Evolutionary conservation across 2,888 invertebrate species (phyloP), one percentile per base, ranked within the genome.

Genomic region (Cryptus viduatorius): DNA sequence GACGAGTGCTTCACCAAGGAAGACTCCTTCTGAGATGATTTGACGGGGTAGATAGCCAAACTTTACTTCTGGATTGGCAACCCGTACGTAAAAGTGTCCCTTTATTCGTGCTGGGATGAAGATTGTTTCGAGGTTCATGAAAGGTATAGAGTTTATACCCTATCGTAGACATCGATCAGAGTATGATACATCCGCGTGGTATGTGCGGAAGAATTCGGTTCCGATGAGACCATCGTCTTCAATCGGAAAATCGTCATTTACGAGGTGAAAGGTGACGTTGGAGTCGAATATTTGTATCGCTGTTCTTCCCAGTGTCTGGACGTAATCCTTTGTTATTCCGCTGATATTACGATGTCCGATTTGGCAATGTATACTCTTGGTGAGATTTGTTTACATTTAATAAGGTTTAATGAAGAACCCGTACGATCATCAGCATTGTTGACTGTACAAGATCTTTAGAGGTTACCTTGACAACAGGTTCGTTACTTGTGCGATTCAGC

Each of bases 21-120:
- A 24, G 24, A 85, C 50, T 4, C 83, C 84, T 12, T 80, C 44
- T 3, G 64, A 31, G 1, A 82, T 14, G 0, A 50, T 19, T 37
- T 82, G 24, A 65, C 46, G 31, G 1, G 82, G 82, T 14, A 87
- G 0, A 50, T 85, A 87, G 10, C 85, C 86, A 29, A 56, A 31
- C 42, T 82, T 75, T 10, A 83, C n/a, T 44, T 82, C 56, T 0
- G 80, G 71, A 4, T 85, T 75, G 2, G 71, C 44, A 8, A 87
- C 53, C 10, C 77, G 71, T 0, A 82, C 71, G 24, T 73, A 69
- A 37, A 82, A 71, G 14, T 71, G 24, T 53, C 78, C 61, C 3
- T 29, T 71, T 5, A 68, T 79, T 4, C 83, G 71, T n/a, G 84
- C 61, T 4, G 73, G 56, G n/a, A 86, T 24, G 0, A 71, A 5